A percentile compares a stretch with the other conserved stretches of the same genome.
phyloP scores from a whole-genome alignment of 53 echinoderm and acorn worm genomes.

The Apostichopus leukothele region DNA sequence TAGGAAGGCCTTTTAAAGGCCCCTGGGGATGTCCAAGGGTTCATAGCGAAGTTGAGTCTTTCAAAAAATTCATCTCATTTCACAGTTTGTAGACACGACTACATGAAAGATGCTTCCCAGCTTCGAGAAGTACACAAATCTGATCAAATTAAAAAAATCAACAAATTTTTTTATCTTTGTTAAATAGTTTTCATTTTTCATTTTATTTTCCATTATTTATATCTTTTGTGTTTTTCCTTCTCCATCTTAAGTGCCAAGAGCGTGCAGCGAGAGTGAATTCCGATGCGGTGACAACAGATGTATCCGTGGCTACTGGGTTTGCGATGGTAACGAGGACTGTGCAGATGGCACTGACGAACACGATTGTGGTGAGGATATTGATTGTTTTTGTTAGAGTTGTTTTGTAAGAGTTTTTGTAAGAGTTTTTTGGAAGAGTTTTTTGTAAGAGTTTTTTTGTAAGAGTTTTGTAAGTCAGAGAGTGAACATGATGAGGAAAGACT shows the following conservation, averaged over 20 bases:
- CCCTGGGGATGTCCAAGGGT: not conserved
- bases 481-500: too few relatives aligned
- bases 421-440: too few relatives aligned
- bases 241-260: conserved; percentile 18
- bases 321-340: conserved; percentile 49
- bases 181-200: too few relatives aligned
- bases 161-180: too few relatives aligned
- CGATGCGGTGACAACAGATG: conserved; percentile 56
- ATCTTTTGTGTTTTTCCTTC: too few relatives aligned
- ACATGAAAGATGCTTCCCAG: not conserved
- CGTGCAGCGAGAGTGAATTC: conserved; percentile 58
- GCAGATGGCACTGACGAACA: conserved; percentile 50
- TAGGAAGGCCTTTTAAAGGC: not conserved
- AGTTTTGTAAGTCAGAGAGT: not conserved
- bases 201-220: too few relatives aligned
- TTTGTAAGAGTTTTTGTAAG: too few relatives aligned
- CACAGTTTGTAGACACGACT: not conserved
- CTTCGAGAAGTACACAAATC: too few relatives aligned
- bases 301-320: conserved; percentile 51
- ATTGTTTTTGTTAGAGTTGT: not conserved
- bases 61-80: not conserved
- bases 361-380: not conserved
- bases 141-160: too few relatives aligned
- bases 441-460: too few relatives aligned
- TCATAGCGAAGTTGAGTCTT: not conserved